phyloP scores from a whole-genome alignment of 1,140 invertebrate species.

The Brachionus sp. region DNA sequence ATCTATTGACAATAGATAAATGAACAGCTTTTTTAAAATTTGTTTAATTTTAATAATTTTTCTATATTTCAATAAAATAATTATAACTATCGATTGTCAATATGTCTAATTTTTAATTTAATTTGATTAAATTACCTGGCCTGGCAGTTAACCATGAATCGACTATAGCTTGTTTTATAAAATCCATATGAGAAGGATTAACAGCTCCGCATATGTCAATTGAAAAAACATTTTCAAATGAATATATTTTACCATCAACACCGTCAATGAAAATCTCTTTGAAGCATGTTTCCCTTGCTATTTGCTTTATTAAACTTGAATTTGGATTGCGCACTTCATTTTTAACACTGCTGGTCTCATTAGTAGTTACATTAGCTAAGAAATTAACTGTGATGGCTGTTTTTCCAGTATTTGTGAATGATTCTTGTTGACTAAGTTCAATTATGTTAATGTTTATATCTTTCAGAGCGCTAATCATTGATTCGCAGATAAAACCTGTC shows the following conservation, averaged over 20 bases:
- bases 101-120: background rate
- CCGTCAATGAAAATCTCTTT: background rate
- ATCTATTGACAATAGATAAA: too few species aligned
- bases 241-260: background rate
- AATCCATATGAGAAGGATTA: background rate
- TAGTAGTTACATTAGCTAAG: background rate
- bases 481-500: constrained; percentile 21
- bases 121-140: background rate
- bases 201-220: background rate
- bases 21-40: too few species aligned
- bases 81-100: background rate
- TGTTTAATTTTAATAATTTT: too few species aligned
- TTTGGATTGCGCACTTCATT: background rate
- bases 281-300: background rate
- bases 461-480: background rate
- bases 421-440: background rate
- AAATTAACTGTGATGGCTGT: background rate
- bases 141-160: background rate
- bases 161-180: background rate
- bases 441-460: background rate
- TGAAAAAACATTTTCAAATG: background rate
- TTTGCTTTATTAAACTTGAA: background rate
- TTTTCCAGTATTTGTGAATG: background rate
- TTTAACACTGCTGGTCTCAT: constrained; percentile 21
- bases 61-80: too few species aligned